Evolutionary conservation across 1,140 invertebrate species (phyloP).

Genomic region (Drosophila tropicalis): DNA sequence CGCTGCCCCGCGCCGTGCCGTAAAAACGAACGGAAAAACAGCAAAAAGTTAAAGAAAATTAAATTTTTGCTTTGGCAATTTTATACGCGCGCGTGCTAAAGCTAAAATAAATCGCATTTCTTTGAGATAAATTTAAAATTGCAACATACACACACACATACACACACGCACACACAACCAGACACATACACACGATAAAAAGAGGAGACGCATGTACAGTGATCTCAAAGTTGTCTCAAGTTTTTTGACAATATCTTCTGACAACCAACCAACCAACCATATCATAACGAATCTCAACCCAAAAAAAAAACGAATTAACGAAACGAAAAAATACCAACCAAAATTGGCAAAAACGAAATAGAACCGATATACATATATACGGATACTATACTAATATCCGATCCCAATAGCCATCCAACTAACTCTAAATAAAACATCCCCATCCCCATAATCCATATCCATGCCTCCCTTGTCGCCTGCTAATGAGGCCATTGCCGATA

Average conservation of each 20-base stretch:
- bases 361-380: conserved; percentile 12
- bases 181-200: not conserved
- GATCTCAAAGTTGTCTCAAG: conserved; percentile 54
- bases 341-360: conserved; percentile 45
- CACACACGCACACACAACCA: not conserved
- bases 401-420: too few relatives aligned
- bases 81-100: conserved; percentile 56
- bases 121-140: conserved; percentile 72
- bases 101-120: conserved; percentile 65
- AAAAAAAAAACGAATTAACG: conserved; percentile 45
- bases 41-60: conserved; percentile 46
- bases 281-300: conserved; percentile 20
- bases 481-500: conserved; percentile 65
- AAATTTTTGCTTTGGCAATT: conserved; percentile 51
- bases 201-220: conserved; percentile 3
- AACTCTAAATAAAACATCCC: not conserved
- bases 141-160: conserved; percentile 20
- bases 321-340: conserved; percentile 39
- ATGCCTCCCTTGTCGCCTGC: conserved; percentile 70
- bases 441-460: conserved; percentile 7
- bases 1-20: conserved; percentile 42
- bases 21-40: conserved; percentile 33
- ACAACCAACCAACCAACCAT: conserved; percentile 13
- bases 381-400: conserved; percentile 6
- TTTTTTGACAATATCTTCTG: conserved; percentile 53